phyloP scores from a whole-genome alignment of 30 jellyfish, hydroid and myxozoan genomes.

The Cassiopea xamachana region DNA sequence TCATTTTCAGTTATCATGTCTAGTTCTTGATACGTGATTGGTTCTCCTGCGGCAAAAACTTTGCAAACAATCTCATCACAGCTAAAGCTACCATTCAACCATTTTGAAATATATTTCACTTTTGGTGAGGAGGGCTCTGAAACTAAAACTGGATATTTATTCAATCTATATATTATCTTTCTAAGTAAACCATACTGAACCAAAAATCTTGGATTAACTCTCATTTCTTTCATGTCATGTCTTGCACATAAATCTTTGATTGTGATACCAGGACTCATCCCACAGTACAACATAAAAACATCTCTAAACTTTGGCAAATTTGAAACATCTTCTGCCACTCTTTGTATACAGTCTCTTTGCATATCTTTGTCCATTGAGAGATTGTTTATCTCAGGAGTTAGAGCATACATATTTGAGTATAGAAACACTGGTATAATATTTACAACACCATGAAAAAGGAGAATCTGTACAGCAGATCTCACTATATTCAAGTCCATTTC shows the following conservation, averaged over 20 bases:
- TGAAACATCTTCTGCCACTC: slow-evolving; percentile 66
- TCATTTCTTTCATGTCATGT: slow-evolving; percentile 75
- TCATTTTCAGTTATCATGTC: slow-evolving; percentile 78
- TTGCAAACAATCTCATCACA: slow-evolving; percentile 90
- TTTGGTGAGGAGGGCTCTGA: slow-evolving; percentile 59
- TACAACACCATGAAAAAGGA: slow-evolving; percentile 83
- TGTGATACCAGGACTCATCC: slow-evolving; percentile 93
- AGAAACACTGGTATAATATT: slow-evolving; percentile 77
- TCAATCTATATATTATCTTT: slow-evolving; percentile 69
- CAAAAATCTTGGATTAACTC: slow-evolving; percentile 61
- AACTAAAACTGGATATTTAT: slow-evolving; percentile 78
- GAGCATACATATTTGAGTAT: slow-evolving; percentile 87
- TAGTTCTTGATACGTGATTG: slow-evolving; percentile 73
- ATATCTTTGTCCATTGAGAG: slow-evolving; percentile 68
- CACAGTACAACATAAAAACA: slow-evolving; percentile 85
- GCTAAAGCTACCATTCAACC: slow-evolving; percentile 78
- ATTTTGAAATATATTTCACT: slow-evolving; percentile 49
- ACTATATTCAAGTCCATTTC: slow-evolving; percentile 84
- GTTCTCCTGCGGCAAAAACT: slow-evolving; percentile 69
- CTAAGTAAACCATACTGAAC: slow-evolving; percentile 83
- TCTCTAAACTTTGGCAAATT: slow-evolving; percentile 72
- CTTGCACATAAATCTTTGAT: slow-evolving; percentile 82
- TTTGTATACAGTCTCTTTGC: slow-evolving; percentile 79
- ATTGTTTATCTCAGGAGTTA: slow-evolving; percentile 78
- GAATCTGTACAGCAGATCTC: slow-evolving; percentile 92